Evolutionary conservation across 2,888 invertebrate genomes (phyloP), one percentile per base, ranked within the genome.

Genomic region (Drosophila setosimentum): DNA sequence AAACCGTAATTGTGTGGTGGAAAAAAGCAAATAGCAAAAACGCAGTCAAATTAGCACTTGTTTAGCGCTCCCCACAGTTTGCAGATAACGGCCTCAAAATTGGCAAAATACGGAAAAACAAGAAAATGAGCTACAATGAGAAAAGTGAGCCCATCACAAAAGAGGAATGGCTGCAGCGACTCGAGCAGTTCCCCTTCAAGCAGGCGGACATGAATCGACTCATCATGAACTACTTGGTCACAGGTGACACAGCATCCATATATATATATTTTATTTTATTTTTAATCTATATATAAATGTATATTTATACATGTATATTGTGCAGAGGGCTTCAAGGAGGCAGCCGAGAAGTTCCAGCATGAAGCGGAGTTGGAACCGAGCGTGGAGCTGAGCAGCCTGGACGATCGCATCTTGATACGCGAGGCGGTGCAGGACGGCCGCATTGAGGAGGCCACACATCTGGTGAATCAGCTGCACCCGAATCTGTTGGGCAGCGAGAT

Each of bases 181-280:
- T 93, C 63, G 92, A 92, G 69, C 92, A 92, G 74, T 93, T 96
- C 80, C 97, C 97, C 87, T 96, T 98, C 83, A 97, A 97, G 64
- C 95, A 98, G 85, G 96, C 96, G 49, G 97, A 98, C 89, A 98
- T 99, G 97, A 99, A 99, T 93, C 97, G 97, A 93, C 94, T 99
- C 78, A 98, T 99, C 82, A 99, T 99, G 99, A 99, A 99, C 94
- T 99, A 99, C 94, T 95, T 99, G 90, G 98, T 99, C 50, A 99
- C 98, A 94, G 98, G 98, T 98, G 93, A 71, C 24, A 71, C 27
- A 10, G 16, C 13, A 2, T 29, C 7, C n/a, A 24, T 2, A 27
- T 37, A 35, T 0, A 35, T 27, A 21, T n/a, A 27, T 7, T 10
- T 3, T 18, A 54, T 11, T 1, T 54, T 27, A 37, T 27, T 18